These are phyloP conservation scores for Pempheris klunzingeri DNA, from an alignment of 2,797 vertebrate species.

Conservation along the genomic window DNA sequence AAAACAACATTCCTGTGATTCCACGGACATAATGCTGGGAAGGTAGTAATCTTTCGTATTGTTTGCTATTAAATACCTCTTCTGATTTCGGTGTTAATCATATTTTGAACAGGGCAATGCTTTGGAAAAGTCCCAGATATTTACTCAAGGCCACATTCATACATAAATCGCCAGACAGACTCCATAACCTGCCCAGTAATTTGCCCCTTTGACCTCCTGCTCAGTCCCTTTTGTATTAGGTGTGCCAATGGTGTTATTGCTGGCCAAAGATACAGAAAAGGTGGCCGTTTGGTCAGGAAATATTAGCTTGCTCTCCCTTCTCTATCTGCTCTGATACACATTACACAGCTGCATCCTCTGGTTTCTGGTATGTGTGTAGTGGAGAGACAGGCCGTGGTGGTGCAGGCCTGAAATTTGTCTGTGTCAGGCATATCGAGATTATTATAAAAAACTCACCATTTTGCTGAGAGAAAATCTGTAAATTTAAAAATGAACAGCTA, in stretches of 20 bases:
- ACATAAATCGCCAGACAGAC: constrained; percentile 54
- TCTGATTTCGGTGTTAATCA: constrained; percentile 57
- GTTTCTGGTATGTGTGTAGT: constrained; percentile 28
- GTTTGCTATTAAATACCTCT: constrained; percentile 50
- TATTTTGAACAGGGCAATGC: constrained; percentile 45
- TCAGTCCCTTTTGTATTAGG: constrained; percentile 46
- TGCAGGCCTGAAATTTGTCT: not conserved
- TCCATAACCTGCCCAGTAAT: constrained; percentile 58
- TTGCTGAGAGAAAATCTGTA: not conserved
- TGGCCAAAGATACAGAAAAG: constrained; percentile 60
- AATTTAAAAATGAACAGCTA: not conserved
- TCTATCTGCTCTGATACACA: constrained; percentile 59
- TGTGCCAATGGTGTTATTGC: constrained; percentile 66
- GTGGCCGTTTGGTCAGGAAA: constrained; percentile 68
- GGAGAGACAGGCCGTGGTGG: constrained; percentile 11
- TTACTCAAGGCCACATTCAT: constrained; percentile 54
- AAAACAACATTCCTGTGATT: constrained; percentile 75
- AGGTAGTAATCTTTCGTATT: constrained; percentile 31
- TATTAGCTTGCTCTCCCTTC: constrained; percentile 43
- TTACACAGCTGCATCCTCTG: constrained; percentile 76
- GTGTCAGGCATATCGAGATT: not conserved
- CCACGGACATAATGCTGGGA: constrained; percentile 45
- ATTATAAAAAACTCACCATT: not conserved
- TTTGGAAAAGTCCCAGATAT: constrained; percentile 59
- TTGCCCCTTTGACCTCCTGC: constrained; percentile 49